Evolutionary conservation across 1,140 invertebrate genomes (phyloP), one percentile per base, ranked within the genome.

Genomic region (Paraescarpia echinospica): DNA sequence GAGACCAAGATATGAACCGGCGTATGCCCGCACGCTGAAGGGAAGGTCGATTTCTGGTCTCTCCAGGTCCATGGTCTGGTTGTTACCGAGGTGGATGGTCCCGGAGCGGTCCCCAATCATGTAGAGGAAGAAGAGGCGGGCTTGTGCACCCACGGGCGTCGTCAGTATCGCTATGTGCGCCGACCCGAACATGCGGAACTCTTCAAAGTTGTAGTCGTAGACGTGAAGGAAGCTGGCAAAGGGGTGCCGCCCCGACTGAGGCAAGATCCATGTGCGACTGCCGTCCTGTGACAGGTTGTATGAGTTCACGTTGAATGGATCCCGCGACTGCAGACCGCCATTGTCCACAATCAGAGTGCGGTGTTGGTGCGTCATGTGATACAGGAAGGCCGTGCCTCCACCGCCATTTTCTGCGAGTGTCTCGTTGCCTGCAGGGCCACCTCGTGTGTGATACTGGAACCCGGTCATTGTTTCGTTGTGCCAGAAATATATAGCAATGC

Each of bases 101-200:
- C 95, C 95, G 31, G 94, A 93, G n/a, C 94, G 91, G 91, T 95
- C 95, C 0, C 95, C 95, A 34, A 95, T 95, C 94, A 95, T 95
- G 90, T 95, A 93, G 4, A 94, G 59, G 93, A 95, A 95, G 91
- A 93, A 95, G 1, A 95, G 31, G 92, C 94, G 93, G 5, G 94
- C 93, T 27, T 92, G 91, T 18, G 92, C 92, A 31, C 92, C 93
- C 59, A 94, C 94, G 1, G 94, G 94, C 27, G 94, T 93, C n/a
- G 94, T 94, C 34, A 94, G 92, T 18, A 95, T 93, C 8, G 95
- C 94, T 33, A 95, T 51, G 35, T 95, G 95, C 18, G 95, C 94
- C 89, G 92, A 93, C 8, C 95, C 94, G 92, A 95, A 95, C 51
- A 95, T 95, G 88, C 95, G 95, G 27, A 95, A 92, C 91, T 95